Conservation (phyloP, 2,888 invertebrate species). For the Cryptus armator region DNA sequence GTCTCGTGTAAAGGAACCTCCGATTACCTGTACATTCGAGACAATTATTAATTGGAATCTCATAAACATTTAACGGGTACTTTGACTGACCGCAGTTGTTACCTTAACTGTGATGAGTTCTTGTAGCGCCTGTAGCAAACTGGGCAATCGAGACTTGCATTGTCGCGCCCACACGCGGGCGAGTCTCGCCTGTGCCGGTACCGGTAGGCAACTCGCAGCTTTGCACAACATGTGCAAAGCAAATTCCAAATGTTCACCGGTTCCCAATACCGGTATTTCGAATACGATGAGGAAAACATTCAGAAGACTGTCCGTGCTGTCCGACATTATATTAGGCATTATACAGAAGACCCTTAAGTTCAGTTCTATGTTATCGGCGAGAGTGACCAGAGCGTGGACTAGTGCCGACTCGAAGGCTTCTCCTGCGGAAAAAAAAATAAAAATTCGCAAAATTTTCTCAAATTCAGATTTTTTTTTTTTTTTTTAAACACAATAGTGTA, state of each 20-base stretch:
- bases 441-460: neutral
- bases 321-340: slow-evolving; percentile 87
- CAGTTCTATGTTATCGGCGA: slow-evolving; percentile 91
- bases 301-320: slow-evolving; percentile 85
- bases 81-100: slow-evolving; percentile 5
- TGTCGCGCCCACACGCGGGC: slow-evolving; percentile 93
- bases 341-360: slow-evolving; percentile 88
- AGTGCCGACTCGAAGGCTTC: slow-evolving; percentile 88
- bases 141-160: slow-evolving; percentile 88
- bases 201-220: slow-evolving; percentile 91
- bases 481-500: no score
- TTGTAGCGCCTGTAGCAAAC: slow-evolving; percentile 92
- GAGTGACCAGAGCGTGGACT: slow-evolving; percentile 90
- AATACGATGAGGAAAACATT: slow-evolving; percentile 91
- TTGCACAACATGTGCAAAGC: slow-evolving; percentile 93
- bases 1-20: slow-evolving; percentile 90
- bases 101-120: slow-evolving; percentile 93
- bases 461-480: neutral
- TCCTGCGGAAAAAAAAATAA: slow-evolving; percentile 76
- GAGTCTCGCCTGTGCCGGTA: slow-evolving; percentile 91
- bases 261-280: slow-evolving; percentile 91
- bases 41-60: neutral
- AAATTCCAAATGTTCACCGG: slow-evolving; percentile 93
- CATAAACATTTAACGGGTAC: neutral
- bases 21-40: slow-evolving; percentile 87